Conservation (phyloP, 2,113 vertebrate genomes). For the Gambusia affinis region DNA sequence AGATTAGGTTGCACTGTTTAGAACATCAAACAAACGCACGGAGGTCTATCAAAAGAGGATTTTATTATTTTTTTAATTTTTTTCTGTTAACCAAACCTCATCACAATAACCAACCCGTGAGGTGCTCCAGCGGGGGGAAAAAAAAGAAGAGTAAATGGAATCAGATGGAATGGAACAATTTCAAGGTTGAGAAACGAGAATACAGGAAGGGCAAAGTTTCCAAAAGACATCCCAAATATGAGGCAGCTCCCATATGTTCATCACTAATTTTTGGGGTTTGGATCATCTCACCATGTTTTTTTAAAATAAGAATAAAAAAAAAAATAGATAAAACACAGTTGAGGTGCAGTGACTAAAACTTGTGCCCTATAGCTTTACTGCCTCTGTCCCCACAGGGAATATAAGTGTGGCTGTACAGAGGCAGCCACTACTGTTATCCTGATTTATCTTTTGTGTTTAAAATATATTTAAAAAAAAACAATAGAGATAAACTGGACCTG, state of each 20-base stretch:
- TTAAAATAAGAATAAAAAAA: constrained; percentile 8
- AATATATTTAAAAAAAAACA: background rate
- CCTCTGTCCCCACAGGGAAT: constrained; percentile 30
- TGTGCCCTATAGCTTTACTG: constrained; percentile 45
- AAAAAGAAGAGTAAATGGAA: constrained; percentile 23
- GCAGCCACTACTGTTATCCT: constrained; percentile 38
- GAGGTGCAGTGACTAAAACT: constrained; percentile 48
- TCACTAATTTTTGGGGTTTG: background rate
- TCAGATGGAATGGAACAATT: constrained; percentile 38
- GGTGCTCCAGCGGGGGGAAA: background rate
- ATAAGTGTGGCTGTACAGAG: constrained; percentile 9
- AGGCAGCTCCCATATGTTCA: background rate
- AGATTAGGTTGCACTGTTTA: constrained; percentile 72
- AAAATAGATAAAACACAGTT: background rate
- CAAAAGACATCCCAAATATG: constrained; percentile 24
- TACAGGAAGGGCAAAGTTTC: background rate
- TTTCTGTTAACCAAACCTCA: constrained; percentile 44
- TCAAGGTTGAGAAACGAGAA: constrained; percentile 9
- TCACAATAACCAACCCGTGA: constrained; percentile 25
- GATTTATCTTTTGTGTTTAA: constrained; percentile 51
- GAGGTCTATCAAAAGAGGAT: constrained; percentile 64
- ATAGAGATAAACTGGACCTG: too few species aligned
- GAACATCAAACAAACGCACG: constrained; percentile 72
- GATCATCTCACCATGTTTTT: constrained; percentile 23
- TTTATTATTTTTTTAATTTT: background rate